A percentile compares a stretch with the other conserved stretches of the same genome.
Conservation (phyloP, 2,113 vertebrate genomes). For the Ardeotis arabs region DNA sequence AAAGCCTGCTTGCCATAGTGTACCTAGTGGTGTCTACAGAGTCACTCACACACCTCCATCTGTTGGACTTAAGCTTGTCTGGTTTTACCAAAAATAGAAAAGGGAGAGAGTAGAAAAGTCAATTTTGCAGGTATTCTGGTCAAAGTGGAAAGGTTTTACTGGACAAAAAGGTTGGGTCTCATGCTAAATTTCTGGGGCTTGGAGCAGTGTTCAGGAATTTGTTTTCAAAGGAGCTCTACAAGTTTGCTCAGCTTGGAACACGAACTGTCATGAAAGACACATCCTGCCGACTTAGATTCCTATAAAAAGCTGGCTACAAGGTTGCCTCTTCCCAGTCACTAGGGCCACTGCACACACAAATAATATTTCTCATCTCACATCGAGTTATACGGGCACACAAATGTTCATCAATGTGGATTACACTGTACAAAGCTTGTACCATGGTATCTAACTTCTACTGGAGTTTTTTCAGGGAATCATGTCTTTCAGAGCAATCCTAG, state of each 20-base stretch:
- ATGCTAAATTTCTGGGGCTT: neutral
- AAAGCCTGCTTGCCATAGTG: neutral
- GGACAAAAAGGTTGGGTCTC: neutral
- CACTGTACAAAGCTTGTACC: neutral
- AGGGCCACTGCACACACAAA: neutral
- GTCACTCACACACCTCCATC: neutral
- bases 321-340: neutral
- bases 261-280: neutral
- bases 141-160: neutral
- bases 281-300: neutral
- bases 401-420: neutral
- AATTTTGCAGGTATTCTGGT: neutral
- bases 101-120: neutral
- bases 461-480: neutral
- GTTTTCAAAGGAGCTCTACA: slow-evolving; percentile 1
- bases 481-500: neutral
- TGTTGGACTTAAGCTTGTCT: neutral
- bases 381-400: neutral
- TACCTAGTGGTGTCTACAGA: neutral
- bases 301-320: neutral
- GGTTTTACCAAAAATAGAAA: neutral
- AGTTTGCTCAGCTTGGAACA: neutral
- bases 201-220: neutral
- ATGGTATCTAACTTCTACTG: neutral
- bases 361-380: neutral